phyloP scores from a whole-genome alignment of 1,140 invertebrate genomes.

The Amphibalanus amphitrite region DNA sequence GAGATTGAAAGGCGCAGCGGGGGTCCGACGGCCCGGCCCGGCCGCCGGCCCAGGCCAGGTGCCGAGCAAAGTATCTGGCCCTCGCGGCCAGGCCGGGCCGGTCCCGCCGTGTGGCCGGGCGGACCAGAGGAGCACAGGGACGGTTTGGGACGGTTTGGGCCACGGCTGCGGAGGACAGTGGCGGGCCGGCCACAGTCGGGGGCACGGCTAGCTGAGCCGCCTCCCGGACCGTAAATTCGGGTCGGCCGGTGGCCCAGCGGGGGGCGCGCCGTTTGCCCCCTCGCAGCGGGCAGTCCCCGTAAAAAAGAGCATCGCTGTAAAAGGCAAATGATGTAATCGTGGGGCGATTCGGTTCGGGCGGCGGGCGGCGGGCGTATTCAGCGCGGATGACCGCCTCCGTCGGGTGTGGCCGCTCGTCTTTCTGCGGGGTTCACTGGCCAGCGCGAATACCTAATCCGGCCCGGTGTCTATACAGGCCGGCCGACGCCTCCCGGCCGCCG shows the following conservation, averaged over 20 bases:
- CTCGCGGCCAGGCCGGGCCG: too few relatives aligned
- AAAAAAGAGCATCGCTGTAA: background rate
- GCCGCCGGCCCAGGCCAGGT: background rate
- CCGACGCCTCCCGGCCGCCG: too few relatives aligned
- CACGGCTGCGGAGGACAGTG: too few relatives aligned
- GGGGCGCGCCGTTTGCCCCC: background rate
- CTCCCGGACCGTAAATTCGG: background rate
- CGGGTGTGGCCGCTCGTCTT: background rate
- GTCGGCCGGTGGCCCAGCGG: background rate
- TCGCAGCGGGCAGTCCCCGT: background rate
- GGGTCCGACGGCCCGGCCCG: background rate
- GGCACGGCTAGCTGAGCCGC: background rate
- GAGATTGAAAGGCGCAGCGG: slow-evolving; percentile 4
- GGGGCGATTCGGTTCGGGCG: background rate
- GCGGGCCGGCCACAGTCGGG: too few relatives aligned
- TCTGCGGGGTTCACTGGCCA: background rate
- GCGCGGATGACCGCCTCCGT: background rate
- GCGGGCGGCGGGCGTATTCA: background rate
- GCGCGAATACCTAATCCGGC: background rate
- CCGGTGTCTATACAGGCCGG: background rate
- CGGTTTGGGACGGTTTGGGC: too few relatives aligned
- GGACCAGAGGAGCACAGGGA: too few relatives aligned
- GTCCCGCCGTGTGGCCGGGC: too few relatives aligned
- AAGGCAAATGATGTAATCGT: slow-evolving; percentile 1
- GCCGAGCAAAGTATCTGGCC: background rate